Conservation (phyloP, 2,888 invertebrate genomes). For the Leistus spinibarbis region DNA sequence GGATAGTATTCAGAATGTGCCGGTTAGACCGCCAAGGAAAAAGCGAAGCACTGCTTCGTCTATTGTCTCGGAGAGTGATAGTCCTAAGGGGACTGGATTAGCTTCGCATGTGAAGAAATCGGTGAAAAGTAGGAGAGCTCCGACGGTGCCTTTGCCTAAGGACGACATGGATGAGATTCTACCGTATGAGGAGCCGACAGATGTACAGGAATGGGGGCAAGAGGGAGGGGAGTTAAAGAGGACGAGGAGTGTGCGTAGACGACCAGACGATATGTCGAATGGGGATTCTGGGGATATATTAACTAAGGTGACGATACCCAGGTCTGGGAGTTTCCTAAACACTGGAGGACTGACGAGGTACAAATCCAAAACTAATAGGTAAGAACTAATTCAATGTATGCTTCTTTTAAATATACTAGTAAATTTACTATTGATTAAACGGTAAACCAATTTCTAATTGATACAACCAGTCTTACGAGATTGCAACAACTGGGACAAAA, state of each 20-base stretch:
- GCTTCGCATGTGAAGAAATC: slow-evolving; percentile 62
- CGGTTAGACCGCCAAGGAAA: slow-evolving; percentile 75
- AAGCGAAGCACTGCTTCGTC: slow-evolving; percentile 72
- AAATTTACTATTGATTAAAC: background rate
- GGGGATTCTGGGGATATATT: slow-evolving; percentile 77
- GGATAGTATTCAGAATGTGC: slow-evolving; percentile 49
- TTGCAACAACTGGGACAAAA: too few species aligned
- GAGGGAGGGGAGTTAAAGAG: slow-evolving; percentile 55
- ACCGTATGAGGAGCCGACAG: slow-evolving; percentile 54
- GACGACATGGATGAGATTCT: slow-evolving; percentile 55
- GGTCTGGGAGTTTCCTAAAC: slow-evolving; percentile 84
- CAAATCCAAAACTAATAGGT: slow-evolving; percentile 73
- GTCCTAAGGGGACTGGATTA: slow-evolving; percentile 58
- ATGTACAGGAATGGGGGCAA: slow-evolving; percentile 3
- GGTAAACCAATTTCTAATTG: background rate
- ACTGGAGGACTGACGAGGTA: slow-evolving; percentile 78
- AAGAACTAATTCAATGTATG: slow-evolving; percentile 47
- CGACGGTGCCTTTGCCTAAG: slow-evolving; percentile 58
- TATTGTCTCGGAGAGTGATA: slow-evolving; percentile 66
- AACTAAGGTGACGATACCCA: slow-evolving; percentile 84
- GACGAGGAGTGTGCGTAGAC: slow-evolving; percentile 56
- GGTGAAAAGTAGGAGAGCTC: slow-evolving; percentile 63
- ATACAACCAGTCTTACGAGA: background rate
- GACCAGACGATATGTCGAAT: slow-evolving; percentile 52
- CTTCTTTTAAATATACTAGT: background rate